A percentile compares a stretch with the other conserved stretches of the same genome.
These are phyloP conservation scores for Heterodera carotae DNA, from an alignment of 1,140 invertebrate genomes.

Conservation along the genomic window DNA sequence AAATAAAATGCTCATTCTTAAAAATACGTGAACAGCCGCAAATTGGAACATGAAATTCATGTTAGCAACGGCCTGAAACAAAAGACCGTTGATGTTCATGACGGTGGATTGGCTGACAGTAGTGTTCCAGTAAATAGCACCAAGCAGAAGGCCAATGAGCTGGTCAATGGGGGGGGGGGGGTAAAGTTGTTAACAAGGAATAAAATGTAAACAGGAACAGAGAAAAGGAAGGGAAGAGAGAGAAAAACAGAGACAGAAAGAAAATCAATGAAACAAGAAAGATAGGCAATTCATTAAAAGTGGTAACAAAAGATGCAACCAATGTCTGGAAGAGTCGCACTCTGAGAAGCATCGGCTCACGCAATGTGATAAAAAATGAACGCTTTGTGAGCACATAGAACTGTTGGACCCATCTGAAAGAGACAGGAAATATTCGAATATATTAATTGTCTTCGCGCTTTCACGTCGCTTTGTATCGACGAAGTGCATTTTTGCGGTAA, in stretches of 20 bases:
- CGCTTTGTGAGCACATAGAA: conserved; percentile 85
- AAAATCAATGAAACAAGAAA: conserved; percentile 3
- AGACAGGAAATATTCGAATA: neutral
- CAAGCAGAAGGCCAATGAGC: conserved; percentile 70
- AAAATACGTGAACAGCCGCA: conserved; percentile 70
- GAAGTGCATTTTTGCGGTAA: conserved; percentile 7
- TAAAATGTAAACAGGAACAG: too few species aligned
- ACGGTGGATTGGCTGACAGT: conserved; percentile 81
- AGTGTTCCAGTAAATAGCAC: conserved; percentile 85
- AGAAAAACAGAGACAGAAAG: neutral
- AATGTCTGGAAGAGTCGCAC: conserved; percentile 79
- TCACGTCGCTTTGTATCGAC: conserved; percentile 29
- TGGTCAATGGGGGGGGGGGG: too few species aligned
- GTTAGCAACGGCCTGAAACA: conserved; percentile 75
- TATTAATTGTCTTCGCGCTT: neutral
- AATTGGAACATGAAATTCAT: conserved; percentile 71
- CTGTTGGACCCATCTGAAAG: conserved; percentile 77
- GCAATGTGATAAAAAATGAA: conserved; percentile 79
- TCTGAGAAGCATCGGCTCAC: conserved; percentile 85
- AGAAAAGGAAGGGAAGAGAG: too few species aligned
- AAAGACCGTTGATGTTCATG: conserved; percentile 90
- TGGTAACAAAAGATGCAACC: too few species aligned
- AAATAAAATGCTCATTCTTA: conserved; percentile 76
- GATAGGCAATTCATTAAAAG: too few species aligned
- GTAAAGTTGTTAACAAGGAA: conserved; percentile 39